These are phyloP conservation scores for Phoebastria nigripes DNA, from an alignment of 2,797 vertebrate genomes.

Conservation along the genomic window DNA sequence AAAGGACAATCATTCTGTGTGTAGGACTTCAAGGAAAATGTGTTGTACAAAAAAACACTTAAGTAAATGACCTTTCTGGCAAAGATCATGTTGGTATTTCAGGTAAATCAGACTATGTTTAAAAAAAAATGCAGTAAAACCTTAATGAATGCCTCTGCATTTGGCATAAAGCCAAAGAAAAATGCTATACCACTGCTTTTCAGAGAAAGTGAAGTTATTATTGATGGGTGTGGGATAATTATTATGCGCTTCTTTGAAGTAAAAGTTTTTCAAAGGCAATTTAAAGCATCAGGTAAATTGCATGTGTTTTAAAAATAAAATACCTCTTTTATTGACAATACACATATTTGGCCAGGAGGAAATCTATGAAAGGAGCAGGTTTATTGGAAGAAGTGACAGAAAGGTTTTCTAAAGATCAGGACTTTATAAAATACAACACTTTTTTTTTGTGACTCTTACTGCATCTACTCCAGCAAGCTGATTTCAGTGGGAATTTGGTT, in stretches of 20 bases:
- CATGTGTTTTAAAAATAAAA: neutral
- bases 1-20: neutral
- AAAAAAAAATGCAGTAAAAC: neutral
- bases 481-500: neutral
- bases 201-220: slow-evolving; percentile 29
- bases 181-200: slow-evolving; percentile 15
- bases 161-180: slow-evolving; percentile 32
- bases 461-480: neutral
- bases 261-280: neutral
- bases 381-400: neutral
- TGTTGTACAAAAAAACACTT: neutral
- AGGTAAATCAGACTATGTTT: neutral
- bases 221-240: slow-evolving; percentile 40
- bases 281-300: slow-evolving; percentile 30
- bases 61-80: neutral
- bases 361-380: neutral
- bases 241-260: slow-evolving; percentile 1
- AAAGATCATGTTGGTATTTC: neutral
- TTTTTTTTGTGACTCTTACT: neutral
- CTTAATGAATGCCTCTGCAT: neutral
- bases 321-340: neutral
- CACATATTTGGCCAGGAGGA: neutral
- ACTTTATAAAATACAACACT: neutral
- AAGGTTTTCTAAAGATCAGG: neutral
- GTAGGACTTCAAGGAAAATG: neutral